Evolutionary conservation across 2,113 vertebrate genomes (phyloP).

Genomic region (Myotis yumanensis): DNA sequence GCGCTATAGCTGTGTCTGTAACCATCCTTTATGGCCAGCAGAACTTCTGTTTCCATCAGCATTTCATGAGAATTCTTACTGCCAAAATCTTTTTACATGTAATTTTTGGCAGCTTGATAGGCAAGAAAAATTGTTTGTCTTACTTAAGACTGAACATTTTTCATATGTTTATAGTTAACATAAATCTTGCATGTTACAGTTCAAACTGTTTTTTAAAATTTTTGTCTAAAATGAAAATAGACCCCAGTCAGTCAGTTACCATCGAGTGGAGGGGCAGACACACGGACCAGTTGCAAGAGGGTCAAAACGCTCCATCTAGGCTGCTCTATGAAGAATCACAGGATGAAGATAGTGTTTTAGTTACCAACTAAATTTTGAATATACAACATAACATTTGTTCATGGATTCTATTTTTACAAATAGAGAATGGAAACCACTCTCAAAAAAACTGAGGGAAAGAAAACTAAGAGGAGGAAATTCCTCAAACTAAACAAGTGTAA

Average conservation of each 20-base stretch:
- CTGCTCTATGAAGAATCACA: neutral
- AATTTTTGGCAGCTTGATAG: neutral
- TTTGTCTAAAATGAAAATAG: constrained; percentile 21
- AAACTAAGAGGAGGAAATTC: constrained; percentile 48
- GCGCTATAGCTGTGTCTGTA: neutral
- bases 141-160: constrained; percentile 1
- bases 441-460: neutral
- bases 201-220: constrained; percentile 14
- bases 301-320: neutral
- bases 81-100: neutral
- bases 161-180: constrained; percentile 32
- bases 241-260: neutral
- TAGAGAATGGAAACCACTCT: neutral
- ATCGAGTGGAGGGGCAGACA: neutral
- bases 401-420: neutral
- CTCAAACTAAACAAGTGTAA: constrained; percentile 36
- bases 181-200: neutral
- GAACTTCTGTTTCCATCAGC: neutral
- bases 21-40: neutral
- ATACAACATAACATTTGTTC: neutral
- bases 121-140: neutral
- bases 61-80: neutral
- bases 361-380: neutral
- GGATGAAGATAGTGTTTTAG: neutral
- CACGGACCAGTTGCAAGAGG: neutral